phyloP scores from a whole-genome alignment of 2,797 vertebrate genomes.

The Allobates femoralis region DNA sequence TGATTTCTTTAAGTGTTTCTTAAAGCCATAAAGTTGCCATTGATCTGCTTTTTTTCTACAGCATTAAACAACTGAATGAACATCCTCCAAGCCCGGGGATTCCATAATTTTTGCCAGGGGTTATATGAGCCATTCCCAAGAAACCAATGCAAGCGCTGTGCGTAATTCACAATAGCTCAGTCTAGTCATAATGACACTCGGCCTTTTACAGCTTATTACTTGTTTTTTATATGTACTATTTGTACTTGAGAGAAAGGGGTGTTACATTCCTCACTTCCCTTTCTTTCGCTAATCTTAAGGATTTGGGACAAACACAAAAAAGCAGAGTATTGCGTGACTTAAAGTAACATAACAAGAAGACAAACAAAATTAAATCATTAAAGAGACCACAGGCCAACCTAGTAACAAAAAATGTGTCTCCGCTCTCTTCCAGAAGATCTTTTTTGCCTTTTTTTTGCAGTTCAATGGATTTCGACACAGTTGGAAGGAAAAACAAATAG shows the following conservation, averaged over 20 bases:
- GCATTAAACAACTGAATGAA: too few species aligned
- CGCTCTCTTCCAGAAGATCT: neutral
- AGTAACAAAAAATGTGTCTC: constrained; percentile 23
- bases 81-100: too few species aligned
- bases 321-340: constrained; percentile 65
- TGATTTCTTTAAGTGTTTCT: too few species aligned
- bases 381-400: constrained; percentile 38
- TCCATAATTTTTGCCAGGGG: too few species aligned
- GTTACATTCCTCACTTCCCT: neutral
- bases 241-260: neutral
- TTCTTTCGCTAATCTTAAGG: constrained; percentile 9
- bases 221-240: neutral
- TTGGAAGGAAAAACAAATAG: constrained; percentile 26
- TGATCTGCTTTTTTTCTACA: too few species aligned
- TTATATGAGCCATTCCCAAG: neutral
- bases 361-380: constrained; percentile 61
- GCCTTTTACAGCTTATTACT: neutral
- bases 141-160: too few species aligned
- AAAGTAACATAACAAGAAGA: constrained; percentile 51
- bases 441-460: constrained; percentile 21
- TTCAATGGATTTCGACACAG: constrained; percentile 32
- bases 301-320: constrained; percentile 48
- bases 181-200: neutral
- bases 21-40: too few species aligned
- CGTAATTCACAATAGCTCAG: too few species aligned